Evolutionary conservation across 1,140 invertebrate species (phyloP).

Genomic region (Megalonaias nervosa): DNA sequence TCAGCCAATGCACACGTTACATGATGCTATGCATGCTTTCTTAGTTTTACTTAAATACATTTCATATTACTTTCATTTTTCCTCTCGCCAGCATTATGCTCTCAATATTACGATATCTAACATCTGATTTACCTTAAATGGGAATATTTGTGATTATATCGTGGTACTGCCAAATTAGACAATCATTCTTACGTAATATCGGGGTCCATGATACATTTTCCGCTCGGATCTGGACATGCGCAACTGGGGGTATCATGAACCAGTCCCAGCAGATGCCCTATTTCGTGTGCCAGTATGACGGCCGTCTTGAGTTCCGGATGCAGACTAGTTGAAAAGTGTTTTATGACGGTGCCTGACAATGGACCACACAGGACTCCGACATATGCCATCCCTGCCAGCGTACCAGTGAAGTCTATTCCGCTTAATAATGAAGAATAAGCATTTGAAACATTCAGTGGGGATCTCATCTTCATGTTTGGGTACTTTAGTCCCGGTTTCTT

Average conservation of each 20-base stretch:
- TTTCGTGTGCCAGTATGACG: constrained; percentile 22
- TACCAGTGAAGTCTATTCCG: constrained; percentile 6
- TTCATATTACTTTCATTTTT: background rate
- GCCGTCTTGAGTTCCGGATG: constrained; percentile 6
- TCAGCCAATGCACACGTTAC: background rate
- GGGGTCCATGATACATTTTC: constrained; percentile 5
- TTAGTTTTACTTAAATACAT: background rate
- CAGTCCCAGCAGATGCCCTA: constrained; percentile 22
- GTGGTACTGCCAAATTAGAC: too few relatives aligned
- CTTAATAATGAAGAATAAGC: background rate
- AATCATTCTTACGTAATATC: constrained; percentile 11
- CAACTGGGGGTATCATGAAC: constrained; percentile 11
- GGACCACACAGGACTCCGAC: constrained; percentile 19
- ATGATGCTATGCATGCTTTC: background rate
- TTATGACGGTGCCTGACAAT: constrained; percentile 7
- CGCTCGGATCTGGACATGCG: background rate
- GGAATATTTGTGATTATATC: background rate
- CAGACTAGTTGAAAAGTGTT: background rate
- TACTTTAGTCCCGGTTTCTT: too few relatives aligned
- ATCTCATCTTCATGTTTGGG: background rate
- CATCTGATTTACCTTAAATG: background rate
- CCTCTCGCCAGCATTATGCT: background rate
- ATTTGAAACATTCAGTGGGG: background rate
- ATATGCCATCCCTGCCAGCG: constrained; percentile 20
- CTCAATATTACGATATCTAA: background rate